Percentiles rank a stretch among this genome's conserved stretches.
Conservation (phyloP, 2,113 vertebrate species). For the Thunnus thynnus region DNA sequence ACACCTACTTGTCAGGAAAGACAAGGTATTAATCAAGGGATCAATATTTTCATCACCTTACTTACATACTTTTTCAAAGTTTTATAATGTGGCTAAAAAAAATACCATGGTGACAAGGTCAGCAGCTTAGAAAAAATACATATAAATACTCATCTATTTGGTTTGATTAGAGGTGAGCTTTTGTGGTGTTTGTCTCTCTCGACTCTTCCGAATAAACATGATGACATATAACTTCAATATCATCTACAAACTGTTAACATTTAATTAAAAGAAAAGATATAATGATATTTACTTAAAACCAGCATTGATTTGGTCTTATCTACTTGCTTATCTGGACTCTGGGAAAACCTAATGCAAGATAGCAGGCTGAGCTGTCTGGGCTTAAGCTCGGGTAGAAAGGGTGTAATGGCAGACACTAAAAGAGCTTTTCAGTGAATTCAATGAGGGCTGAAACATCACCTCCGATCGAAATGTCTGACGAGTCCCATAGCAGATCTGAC, state of each 20-base stretch:
- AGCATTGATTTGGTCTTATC: constrained; percentile 73
- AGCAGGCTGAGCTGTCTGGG: constrained; percentile 65
- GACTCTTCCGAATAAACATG: constrained; percentile 15
- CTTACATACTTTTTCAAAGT: neutral
- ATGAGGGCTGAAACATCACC: constrained; percentile 28
- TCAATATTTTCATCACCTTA: constrained; percentile 9
- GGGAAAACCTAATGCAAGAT: constrained; percentile 62
- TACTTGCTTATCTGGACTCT: constrained; percentile 67
- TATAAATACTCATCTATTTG: neutral
- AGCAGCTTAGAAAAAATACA: neutral
- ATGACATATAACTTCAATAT: constrained; percentile 43
- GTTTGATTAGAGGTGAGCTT: constrained; percentile 15
- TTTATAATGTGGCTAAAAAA: neutral
- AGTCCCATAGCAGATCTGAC: constrained; percentile 39
- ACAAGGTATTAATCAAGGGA: constrained; percentile 24
- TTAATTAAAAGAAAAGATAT: constrained; percentile 60
- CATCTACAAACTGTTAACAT: constrained; percentile 43
- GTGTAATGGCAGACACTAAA: constrained; percentile 32
- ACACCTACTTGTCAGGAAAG: constrained; percentile 32
- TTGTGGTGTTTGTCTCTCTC: neutral
- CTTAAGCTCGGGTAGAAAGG: constrained; percentile 39
- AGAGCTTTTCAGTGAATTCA: constrained; percentile 54
- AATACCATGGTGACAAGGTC: neutral
- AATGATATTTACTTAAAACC: constrained; percentile 60
- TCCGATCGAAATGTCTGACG: constrained; percentile 26